Percentiles rank a stretch among this genome's conserved stretches.
Conservation (phyloP, 2,113 vertebrate genomes). For the Pseudorasbora parva region DNA sequence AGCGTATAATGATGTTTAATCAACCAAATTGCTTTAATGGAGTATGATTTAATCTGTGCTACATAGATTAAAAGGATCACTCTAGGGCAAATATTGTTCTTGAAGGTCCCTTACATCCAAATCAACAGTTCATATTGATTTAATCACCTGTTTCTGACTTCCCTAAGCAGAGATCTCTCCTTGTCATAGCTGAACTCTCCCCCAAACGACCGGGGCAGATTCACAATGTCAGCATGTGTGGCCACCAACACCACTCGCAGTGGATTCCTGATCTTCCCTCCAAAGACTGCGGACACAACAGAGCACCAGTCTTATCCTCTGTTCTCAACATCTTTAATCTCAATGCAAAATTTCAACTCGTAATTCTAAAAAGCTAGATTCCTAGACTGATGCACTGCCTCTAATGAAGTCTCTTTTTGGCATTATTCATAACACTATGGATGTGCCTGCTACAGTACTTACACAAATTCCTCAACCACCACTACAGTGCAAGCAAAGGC, state of each 20-base stretch:
- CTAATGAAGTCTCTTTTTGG: conserved; percentile 17
- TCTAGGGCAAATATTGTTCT: background rate
- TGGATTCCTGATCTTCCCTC: conserved; percentile 87
- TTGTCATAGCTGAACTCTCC: conserved; percentile 95
- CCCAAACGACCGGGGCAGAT: conserved; percentile 86
- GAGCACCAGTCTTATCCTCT: background rate
- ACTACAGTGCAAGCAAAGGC: conserved; percentile 65
- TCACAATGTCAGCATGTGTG: conserved; percentile 93
- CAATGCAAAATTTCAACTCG: background rate
- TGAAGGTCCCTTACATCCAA: background rate
- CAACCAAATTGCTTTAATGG: background rate
- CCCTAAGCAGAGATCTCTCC: conserved; percentile 84
- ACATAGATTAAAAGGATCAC: background rate
- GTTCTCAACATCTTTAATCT: background rate
- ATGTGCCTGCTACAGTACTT: conserved; percentile 69
- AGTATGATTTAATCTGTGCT: background rate
- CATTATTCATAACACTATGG: conserved; percentile 60
- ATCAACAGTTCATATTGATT: background rate
- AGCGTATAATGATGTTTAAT: background rate
- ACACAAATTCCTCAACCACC: conserved; percentile 65
- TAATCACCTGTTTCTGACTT: conserved; percentile 88
- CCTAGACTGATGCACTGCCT: background rate
- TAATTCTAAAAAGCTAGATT: background rate
- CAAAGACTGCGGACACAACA: conserved; percentile 79
- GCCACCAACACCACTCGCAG: conserved; percentile 88